Conservation (phyloP, 2,113 vertebrate species). For the Misgurnus anguillicaudatus region DNA sequence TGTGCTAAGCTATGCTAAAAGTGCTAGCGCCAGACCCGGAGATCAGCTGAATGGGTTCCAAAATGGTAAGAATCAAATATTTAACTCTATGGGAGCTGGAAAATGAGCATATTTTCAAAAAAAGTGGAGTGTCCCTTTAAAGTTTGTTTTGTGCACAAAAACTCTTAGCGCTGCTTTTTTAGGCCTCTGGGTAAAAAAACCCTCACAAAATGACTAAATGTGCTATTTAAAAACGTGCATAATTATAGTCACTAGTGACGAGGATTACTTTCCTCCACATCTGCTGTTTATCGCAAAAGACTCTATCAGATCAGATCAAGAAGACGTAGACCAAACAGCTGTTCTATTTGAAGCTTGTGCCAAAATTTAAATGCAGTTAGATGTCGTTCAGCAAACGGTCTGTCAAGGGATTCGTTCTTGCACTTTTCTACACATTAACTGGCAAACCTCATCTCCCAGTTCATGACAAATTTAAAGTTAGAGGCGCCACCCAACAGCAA, state of each 20-base stretch:
- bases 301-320: slow-evolving; percentile 8
- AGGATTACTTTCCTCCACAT: slow-evolving; percentile 22
- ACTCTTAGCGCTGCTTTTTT: not conserved
- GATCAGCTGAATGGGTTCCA: too few species aligned
- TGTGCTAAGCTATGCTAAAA: too few species aligned
- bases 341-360: not conserved
- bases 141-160: too few species aligned
- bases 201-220: not conserved
- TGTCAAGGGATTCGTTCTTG: too few species aligned
- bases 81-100: too few species aligned
- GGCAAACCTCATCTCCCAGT: too few species aligned
- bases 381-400: not conserved
- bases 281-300: slow-evolving; percentile 1
- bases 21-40: too few species aligned
- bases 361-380: slow-evolving; percentile 23
- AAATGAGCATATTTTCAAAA: too few species aligned
- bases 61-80: too few species aligned
- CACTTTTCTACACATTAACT: too few species aligned
- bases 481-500: not conserved
- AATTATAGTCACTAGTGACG: slow-evolving; percentile 13
- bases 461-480: too few species aligned
- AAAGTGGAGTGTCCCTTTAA: not conserved
- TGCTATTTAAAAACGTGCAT: slow-evolving; percentile 33
- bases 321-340: slow-evolving; percentile 12
- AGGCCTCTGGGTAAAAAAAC: slow-evolving; percentile 14